Evolutionary conservation across 1,140 invertebrate species (phyloP).

Genomic region (Lepidurus apus): DNA sequence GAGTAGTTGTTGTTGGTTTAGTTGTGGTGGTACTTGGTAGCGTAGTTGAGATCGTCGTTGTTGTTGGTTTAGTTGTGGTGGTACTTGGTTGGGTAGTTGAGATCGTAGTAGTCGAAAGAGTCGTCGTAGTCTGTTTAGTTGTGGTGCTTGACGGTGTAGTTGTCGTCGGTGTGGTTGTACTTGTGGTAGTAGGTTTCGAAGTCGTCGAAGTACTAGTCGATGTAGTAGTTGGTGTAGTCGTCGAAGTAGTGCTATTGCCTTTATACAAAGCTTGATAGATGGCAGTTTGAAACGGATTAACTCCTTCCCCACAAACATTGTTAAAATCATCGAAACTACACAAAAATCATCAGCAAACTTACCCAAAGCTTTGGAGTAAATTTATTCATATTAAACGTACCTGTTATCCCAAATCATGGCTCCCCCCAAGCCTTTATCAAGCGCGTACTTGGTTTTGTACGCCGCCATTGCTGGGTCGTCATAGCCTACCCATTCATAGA

Average conservation of each 20-base stretch:
- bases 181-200: background rate
- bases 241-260: background rate
- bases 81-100: background rate
- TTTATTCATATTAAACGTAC: background rate
- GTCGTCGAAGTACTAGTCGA: conserved; percentile 13
- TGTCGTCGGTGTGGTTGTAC: conserved; percentile 1
- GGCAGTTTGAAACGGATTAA: conserved; percentile 28
- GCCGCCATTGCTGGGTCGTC: conserved; percentile 37
- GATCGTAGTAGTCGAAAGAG: background rate
- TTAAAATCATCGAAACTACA: conserved; percentile 31
- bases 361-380: background rate
- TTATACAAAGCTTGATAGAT: conserved; percentile 13
- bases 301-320: conserved; percentile 31
- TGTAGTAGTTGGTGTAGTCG: conserved; percentile 12
- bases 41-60: background rate
- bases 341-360: background rate
- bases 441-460: conserved; percentile 37
- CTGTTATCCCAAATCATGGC: conserved; percentile 31
- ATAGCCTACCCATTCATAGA: conserved; percentile 36
- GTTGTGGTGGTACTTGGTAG: background rate
- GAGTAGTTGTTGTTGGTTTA: too few species aligned
- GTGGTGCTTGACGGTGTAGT: background rate
- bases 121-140: background rate
- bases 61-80: background rate
- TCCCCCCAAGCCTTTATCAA: conserved; percentile 28